A percentile compares a stretch with the other conserved stretches of the same genome.
Evolutionary conservation across 2,888 invertebrate genomes (phyloP).

Genomic region (Eupithecia dodoneata): DNA sequence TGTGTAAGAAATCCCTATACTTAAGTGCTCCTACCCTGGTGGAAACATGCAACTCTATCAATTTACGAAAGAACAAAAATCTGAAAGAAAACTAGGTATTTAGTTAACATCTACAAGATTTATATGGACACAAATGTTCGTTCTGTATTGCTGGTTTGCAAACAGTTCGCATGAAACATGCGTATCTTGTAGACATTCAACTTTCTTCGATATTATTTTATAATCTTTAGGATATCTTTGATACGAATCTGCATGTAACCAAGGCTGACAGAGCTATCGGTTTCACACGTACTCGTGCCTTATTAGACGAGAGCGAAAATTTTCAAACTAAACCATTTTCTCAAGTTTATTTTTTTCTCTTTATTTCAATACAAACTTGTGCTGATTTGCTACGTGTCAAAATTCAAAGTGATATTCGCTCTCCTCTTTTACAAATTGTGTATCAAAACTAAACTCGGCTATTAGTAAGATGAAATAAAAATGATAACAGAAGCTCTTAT

Average conservation of each 20-base stretch:
- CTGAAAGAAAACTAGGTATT: conserved; percentile 16
- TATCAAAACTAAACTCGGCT: conserved; percentile 52
- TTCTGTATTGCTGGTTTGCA: background rate
- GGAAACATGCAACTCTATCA: conserved; percentile 69
- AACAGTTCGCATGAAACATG: background rate
- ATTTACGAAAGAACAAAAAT: conserved; percentile 66
- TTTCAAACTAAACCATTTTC: conserved; percentile 9
- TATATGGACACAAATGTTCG: background rate
- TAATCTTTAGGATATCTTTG: conserved; percentile 47
- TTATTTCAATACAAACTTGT: conserved; percentile 55
- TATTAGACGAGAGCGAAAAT: conserved; percentile 32
- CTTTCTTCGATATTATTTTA: conserved; percentile 21
- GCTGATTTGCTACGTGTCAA: conserved; percentile 72
- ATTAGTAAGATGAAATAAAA: conserved; percentile 57
- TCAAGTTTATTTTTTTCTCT: conserved; percentile 29
- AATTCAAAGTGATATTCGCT: conserved; percentile 59
- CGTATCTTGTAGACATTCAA: conserved; percentile 5
- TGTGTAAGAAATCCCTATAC: conserved; percentile 42
- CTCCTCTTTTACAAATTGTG: conserved; percentile 59
- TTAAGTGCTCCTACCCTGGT: conserved; percentile 74
- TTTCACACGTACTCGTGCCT: conserved; percentile 75
- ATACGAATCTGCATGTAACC: conserved; percentile 81
- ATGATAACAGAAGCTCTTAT: conserved; percentile 64
- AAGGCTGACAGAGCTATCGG: conserved; percentile 72
- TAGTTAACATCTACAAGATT: conserved; percentile 36